phyloP scores from a whole-genome alignment of 2,888 invertebrate species.

The Didymodactylos carnosus region DNA sequence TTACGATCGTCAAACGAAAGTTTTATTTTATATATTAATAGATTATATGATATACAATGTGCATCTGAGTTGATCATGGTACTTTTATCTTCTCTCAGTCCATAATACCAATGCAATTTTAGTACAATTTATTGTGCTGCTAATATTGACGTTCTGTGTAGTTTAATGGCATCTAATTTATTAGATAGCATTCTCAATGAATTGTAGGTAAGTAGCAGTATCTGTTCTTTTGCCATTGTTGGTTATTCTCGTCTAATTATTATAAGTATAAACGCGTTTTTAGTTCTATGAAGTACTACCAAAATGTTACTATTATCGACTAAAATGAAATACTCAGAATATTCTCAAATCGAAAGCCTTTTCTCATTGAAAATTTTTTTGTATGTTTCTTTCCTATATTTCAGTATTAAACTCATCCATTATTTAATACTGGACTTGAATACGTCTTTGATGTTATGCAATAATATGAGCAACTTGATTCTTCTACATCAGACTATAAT shows the following conservation, averaged over 20 bases:
- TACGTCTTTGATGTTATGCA: neutral
- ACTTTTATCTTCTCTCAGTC: too few species aligned
- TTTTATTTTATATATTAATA: constrained; percentile 1
- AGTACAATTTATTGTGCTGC: constrained; percentile 86
- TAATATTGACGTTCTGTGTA: constrained; percentile 65
- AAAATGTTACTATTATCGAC: constrained; percentile 21
- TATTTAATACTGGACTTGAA: constrained; percentile 5
- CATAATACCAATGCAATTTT: too few species aligned
- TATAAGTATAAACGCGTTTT: constrained; percentile 98
- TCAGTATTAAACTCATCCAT: constrained; percentile 4
- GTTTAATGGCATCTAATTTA: constrained; percentile 47
- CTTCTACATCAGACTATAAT: too few species aligned
- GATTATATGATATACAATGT: constrained; percentile 9
- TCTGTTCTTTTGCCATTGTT: constrained; percentile 12
- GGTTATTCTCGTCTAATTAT: constrained; percentile 42
- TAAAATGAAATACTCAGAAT: neutral
- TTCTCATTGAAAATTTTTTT: neutral
- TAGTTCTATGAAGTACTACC: constrained; percentile 57
- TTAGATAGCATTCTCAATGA: constrained; percentile 66
- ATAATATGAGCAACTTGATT: constrained; percentile 2
- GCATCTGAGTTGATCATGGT: too few species aligned
- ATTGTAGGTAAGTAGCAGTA: constrained; percentile 55
- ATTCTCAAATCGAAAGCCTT: neutral
- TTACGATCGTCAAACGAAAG: too few species aligned
- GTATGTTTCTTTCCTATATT: neutral